Evolutionary conservation across 2,888 invertebrate genomes (phyloP).

Genomic region (Chironomus tentans): DNA sequence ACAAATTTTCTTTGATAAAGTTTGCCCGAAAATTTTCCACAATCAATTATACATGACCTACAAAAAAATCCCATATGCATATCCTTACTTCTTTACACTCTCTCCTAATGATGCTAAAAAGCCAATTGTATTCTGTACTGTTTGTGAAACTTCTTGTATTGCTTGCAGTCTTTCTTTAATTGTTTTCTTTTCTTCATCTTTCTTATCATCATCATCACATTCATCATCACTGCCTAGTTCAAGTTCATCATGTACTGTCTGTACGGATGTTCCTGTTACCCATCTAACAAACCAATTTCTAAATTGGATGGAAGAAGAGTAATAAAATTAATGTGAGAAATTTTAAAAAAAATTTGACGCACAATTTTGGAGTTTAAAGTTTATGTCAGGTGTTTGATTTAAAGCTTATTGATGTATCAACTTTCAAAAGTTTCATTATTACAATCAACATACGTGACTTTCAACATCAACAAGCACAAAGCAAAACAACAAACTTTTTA

Average conservation of each 20-base stretch:
- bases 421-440: too few species aligned
- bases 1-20: too few species aligned
- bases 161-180: slow-evolving; percentile 88
- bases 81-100: slow-evolving; percentile 79
- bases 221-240: slow-evolving; percentile 68
- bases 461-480: too few species aligned
- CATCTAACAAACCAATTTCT: slow-evolving; percentile 42
- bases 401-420: too few species aligned
- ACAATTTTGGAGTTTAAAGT: too few species aligned
- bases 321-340: background rate
- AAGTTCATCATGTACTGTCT: slow-evolving; percentile 54
- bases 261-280: slow-evolving; percentile 39
- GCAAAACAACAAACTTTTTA: too few species aligned
- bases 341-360: too few species aligned
- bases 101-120: slow-evolving; percentile 90
- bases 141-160: slow-evolving; percentile 94
- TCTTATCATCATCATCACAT: slow-evolving; percentile 79
- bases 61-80: background rate
- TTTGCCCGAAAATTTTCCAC: too few species aligned
- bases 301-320: too few species aligned
- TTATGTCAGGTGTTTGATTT: too few species aligned
- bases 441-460: too few species aligned
- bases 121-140: slow-evolving; percentile 92
- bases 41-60: too few species aligned
- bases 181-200: slow-evolving; percentile 93